These are phyloP conservation scores for Percopsis transmontana DNA, from an alignment of 2,113 vertebrate genomes.

Conservation along the genomic window DNA sequence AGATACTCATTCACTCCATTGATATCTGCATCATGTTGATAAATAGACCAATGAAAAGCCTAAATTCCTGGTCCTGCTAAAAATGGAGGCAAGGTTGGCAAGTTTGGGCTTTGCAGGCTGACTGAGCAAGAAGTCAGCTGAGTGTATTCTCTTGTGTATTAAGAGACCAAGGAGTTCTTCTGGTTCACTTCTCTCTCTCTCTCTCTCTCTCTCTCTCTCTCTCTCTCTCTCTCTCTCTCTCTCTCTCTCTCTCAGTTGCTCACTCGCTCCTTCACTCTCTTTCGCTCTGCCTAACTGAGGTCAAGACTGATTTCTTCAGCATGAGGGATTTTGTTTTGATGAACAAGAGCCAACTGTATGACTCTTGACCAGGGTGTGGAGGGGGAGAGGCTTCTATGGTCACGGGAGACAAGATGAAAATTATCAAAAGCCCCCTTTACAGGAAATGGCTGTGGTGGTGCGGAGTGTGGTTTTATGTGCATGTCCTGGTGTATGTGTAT, in stretches of 20 bases:
- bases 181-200: constrained; percentile 29
- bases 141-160: constrained; percentile 42
- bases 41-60: constrained; percentile 3
- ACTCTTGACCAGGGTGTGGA: constrained; percentile 56
- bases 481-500: constrained; percentile 12
- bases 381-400: constrained; percentile 31
- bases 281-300: constrained; percentile 20
- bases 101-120: constrained; percentile 23
- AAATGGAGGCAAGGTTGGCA: constrained; percentile 17
- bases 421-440: constrained; percentile 32
- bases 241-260: constrained; percentile 13
- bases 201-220: neutral
- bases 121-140: constrained; percentile 33
- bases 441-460: constrained; percentile 34
- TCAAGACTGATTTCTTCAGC: constrained; percentile 65
- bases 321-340: constrained; percentile 68
- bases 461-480: constrained; percentile 19
- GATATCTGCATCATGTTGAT: neutral
- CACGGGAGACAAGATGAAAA: constrained; percentile 33
- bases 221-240: constrained; percentile 16
- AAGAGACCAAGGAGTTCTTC: constrained; percentile 51
- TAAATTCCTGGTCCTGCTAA: constrained; percentile 19
- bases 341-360: constrained; percentile 51
- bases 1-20: too few relatives aligned
- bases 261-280: constrained; percentile 1